Percentiles rank a stretch among this genome's conserved stretches.
phyloP scores from a whole-genome alignment of 2,888 invertebrate genomes.

The Caenorhabditis sp. region DNA sequence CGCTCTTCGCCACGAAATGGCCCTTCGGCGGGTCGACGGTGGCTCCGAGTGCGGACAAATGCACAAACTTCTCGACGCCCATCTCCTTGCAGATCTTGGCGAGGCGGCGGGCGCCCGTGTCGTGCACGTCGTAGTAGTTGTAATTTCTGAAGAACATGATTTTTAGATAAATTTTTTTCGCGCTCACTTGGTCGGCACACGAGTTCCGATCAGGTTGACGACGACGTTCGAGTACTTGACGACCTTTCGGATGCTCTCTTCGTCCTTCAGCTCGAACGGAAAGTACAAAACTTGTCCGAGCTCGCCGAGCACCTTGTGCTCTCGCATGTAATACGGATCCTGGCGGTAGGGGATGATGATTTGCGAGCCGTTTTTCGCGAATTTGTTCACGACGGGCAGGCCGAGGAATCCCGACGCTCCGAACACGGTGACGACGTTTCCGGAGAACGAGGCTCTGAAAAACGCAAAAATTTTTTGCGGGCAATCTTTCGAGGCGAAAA shows the following conservation, averaged over 20 bases:
- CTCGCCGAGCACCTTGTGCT: constrained; percentile 91
- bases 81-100: constrained; percentile 86
- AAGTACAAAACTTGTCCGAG: constrained; percentile 83
- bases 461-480: too few relatives aligned
- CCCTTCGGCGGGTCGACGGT: constrained; percentile 84
- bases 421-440: constrained; percentile 93
- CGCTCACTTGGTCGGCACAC: constrained; percentile 88
- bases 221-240: constrained; percentile 97
- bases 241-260: constrained; percentile 85
- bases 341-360: constrained; percentile 89
- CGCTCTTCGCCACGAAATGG: constrained; percentile 79
- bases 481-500: too few relatives aligned
- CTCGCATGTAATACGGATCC: constrained; percentile 87
- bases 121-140: constrained; percentile 89
- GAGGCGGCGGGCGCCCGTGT: constrained; percentile 87
- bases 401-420: constrained; percentile 90
- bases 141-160: constrained; percentile 83
- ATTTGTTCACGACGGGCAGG: constrained; percentile 88
- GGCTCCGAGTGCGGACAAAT: constrained; percentile 91
- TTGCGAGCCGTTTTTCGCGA: constrained; percentile 84
- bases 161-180: neutral
- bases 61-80: constrained; percentile 93
- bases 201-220: constrained; percentile 92
- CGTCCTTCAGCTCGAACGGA: constrained; percentile 89
- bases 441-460: constrained; percentile 93